These are phyloP conservation scores for Lithophane socia DNA, from an alignment of 2,888 invertebrate genomes.

Conservation along the genomic window DNA sequence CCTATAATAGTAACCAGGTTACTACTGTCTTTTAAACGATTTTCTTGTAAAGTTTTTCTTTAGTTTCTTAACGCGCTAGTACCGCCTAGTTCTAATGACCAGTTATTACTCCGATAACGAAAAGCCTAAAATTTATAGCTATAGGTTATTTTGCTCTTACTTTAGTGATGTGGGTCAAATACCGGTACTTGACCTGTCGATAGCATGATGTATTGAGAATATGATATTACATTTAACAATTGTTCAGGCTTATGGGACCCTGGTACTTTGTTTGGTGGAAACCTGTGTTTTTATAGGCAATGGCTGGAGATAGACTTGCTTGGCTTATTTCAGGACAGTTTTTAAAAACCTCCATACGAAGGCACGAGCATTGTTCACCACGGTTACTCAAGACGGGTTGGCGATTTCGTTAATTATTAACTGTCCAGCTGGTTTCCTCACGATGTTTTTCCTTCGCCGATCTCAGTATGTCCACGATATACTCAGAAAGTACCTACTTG, in stretches of 20 bases:
- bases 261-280: background rate
- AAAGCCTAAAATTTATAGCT: slow-evolving; percentile 37
- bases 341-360: too few relatives aligned
- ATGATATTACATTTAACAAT: background rate
- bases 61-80: background rate
- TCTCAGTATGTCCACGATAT: too few relatives aligned
- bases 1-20: background rate
- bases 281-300: background rate
- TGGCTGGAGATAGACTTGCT: background rate
- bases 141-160: slow-evolving; percentile 5
- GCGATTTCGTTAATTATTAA: too few relatives aligned
- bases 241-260: slow-evolving; percentile 3
- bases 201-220: slow-evolving; percentile 5
- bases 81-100: background rate
- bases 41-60: background rate
- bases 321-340: background rate
- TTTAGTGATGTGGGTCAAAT: slow-evolving; percentile 30
- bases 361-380: too few relatives aligned
- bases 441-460: background rate
- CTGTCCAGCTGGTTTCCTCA: too few relatives aligned
- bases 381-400: too few relatives aligned
- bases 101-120: slow-evolving; percentile 10
- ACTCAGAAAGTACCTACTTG: too few relatives aligned
- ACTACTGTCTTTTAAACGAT: background rate
- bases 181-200: slow-evolving; percentile 30